These are phyloP conservation scores for Emys orbicularis DNA, from an alignment of 2,797 vertebrate species.

Conservation along the genomic window DNA sequence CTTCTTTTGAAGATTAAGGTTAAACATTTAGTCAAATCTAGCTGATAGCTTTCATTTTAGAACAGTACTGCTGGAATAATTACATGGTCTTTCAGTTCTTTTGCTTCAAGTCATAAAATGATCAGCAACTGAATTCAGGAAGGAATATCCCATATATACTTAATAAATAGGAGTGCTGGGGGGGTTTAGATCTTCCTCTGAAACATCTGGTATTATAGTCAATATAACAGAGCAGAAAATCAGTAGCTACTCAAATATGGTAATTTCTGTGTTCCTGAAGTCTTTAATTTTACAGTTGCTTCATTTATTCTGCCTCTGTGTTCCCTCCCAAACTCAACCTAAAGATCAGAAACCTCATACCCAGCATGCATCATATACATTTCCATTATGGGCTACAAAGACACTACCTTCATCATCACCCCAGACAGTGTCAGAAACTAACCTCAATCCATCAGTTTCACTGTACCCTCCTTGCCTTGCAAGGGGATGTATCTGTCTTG, in stretches of 20 bases:
- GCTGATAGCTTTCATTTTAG: neutral
- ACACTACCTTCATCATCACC: neutral
- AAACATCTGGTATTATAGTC: neutral
- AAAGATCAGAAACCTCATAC: neutral
- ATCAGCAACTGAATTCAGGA: neutral
- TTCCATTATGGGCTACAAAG: neutral
- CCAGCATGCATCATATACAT: neutral
- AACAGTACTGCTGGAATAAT: neutral
- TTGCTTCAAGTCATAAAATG: neutral
- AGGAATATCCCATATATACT: neutral
- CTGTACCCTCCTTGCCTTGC: neutral
- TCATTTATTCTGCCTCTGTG: neutral
- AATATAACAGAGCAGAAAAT: slow-evolving; percentile 5
- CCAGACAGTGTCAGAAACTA: neutral
- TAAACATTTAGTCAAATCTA: neutral
- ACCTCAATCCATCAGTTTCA: neutral
- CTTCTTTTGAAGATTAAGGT: slow-evolving; percentile 40
- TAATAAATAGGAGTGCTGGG: neutral
- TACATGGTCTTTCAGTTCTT: neutral
- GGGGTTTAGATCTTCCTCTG: neutral
- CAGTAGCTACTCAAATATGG: neutral
- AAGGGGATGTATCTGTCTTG: neutral
- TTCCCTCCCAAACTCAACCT: neutral
- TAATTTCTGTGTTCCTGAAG: neutral
- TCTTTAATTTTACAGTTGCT: neutral